phyloP scores from a whole-genome alignment of 2,113 vertebrate genomes.

The Uria lomvia region DNA sequence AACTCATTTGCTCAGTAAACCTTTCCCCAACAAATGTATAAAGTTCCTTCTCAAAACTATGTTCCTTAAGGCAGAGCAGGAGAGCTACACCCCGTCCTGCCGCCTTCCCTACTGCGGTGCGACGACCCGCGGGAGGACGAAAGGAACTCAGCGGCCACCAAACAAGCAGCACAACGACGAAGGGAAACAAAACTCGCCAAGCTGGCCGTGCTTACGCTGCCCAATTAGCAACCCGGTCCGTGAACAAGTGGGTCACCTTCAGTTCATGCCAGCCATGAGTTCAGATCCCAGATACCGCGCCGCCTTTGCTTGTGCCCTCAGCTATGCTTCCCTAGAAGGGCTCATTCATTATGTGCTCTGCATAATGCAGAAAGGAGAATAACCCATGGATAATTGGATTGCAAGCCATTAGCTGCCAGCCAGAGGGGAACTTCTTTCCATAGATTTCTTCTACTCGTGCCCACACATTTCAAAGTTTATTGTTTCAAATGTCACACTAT shows the following conservation, averaged over 20 bases:
- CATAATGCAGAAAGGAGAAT: slow-evolving; percentile 6
- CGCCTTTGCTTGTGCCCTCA: not conserved
- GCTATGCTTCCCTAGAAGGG: not conserved
- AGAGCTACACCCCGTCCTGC: not conserved
- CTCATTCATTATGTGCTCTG: slow-evolving; percentile 3
- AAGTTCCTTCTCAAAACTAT: not conserved
- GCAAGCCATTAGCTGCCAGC: slow-evolving; percentile 51
- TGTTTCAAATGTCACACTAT: slow-evolving; percentile 6
- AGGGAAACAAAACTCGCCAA: not conserved
- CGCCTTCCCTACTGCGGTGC: not conserved
- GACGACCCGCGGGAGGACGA: not conserved
- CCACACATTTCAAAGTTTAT: not conserved
- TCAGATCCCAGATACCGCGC: not conserved
- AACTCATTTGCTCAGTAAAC: not conserved
- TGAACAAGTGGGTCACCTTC: slow-evolving; percentile 54
- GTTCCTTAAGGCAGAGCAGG: not conserved
- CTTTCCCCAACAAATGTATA: not conserved
- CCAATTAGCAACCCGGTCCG: slow-evolving; percentile 41
- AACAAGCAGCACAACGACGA: not conserved
- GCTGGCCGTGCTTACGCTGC: not conserved
- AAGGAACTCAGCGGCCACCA: not conserved
- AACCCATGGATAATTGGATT: slow-evolving; percentile 37
- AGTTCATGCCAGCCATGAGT: not conserved
- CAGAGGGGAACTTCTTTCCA: slow-evolving; percentile 49
- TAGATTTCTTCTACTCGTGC: not conserved